These are phyloP conservation scores for Alitta virens DNA, from an alignment of 2,888 invertebrate species.

Conservation along the genomic window DNA sequence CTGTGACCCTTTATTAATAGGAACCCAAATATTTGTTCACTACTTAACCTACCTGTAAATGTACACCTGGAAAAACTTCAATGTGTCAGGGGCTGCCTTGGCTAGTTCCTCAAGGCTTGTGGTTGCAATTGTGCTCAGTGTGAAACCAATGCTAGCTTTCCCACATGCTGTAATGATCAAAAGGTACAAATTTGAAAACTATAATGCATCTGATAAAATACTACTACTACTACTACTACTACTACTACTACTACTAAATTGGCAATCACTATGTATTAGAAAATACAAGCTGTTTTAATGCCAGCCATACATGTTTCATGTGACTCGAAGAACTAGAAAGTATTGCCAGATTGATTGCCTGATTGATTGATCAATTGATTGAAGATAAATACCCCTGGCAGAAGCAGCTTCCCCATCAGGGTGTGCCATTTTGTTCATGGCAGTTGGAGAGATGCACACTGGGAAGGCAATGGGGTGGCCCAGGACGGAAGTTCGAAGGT, in stretches of 20 bases:
- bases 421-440: conserved; percentile 89
- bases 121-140: conserved; percentile 81
- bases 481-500: conserved; percentile 62
- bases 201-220: no score
- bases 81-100: conserved; percentile 61
- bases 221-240: not conserved
- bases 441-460: conserved; percentile 81
- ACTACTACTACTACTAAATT: no score
- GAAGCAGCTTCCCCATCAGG: conserved; percentile 83
- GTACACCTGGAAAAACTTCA: conserved; percentile 90
- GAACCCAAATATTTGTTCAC: no score
- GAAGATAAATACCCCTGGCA: conserved; percentile 71
- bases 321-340: no score
- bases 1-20: no score
- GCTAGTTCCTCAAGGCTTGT: conserved; percentile 86
- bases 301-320: no score
- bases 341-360: no score
- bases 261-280: no score
- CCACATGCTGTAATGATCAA: conserved; percentile 69
- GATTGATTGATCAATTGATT: no score
- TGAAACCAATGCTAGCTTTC: conserved; percentile 72
- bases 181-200: not conserved
- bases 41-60: conserved; percentile 69
- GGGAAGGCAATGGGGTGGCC: conserved; percentile 68
- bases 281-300: no score